Evolutionary conservation across 2,113 vertebrate genomes (phyloP).

Genomic region (Dipodomys ordii): DNA sequence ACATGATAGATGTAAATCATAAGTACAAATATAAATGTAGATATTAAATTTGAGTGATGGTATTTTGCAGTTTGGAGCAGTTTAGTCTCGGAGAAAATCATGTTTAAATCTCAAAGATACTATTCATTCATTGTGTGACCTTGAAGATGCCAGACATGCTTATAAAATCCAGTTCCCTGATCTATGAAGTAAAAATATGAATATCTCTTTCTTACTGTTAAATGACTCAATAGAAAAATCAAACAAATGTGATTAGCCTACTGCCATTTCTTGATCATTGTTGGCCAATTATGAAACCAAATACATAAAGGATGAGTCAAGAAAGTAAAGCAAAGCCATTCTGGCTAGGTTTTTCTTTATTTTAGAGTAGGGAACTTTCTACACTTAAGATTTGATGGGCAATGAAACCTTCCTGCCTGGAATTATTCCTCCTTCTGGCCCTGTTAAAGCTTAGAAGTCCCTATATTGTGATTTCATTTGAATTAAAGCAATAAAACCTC

Average conservation of each 20-base stretch:
- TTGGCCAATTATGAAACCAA: background rate
- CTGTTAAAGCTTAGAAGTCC: background rate
- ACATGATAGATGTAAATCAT: background rate
- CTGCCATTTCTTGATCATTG: background rate
- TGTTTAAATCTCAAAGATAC: background rate
- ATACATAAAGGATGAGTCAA: background rate
- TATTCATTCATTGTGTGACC: background rate
- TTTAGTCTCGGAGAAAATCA: background rate
- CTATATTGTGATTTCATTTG: constrained; percentile 13
- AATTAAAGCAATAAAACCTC: constrained; percentile 17
- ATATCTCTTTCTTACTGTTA: background rate
- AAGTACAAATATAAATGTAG: background rate
- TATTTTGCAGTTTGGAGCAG: background rate
- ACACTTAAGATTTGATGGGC: background rate
- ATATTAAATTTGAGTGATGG: background rate
- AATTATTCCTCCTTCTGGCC: background rate
- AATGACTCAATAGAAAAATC: background rate
- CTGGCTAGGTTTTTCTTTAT: background rate
- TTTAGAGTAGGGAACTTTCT: background rate
- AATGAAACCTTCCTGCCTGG: constrained; percentile 4
- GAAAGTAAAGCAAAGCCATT: background rate
- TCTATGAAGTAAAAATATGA: constrained; percentile 19
- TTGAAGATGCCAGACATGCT: background rate
- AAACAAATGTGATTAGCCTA: constrained; percentile 8
- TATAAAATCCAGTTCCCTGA: background rate